A percentile compares a stretch with the other conserved stretches of the same genome.
Evolutionary conservation across 2,888 invertebrate genomes (phyloP).

Genomic region (Limnephilus auricula): DNA sequence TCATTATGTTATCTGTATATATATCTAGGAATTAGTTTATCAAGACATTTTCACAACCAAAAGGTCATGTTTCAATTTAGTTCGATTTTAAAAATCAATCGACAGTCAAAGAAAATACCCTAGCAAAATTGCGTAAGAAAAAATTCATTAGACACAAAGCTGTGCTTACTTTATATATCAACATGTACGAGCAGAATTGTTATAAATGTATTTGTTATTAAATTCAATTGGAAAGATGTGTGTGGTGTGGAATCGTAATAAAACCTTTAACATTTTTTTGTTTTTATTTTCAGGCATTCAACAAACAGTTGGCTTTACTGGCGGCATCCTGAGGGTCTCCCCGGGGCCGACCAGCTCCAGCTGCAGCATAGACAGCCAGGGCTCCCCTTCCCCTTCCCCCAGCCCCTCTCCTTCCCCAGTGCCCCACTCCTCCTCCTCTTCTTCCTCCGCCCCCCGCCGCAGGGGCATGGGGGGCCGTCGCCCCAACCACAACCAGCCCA

Average conservation of each 20-base stretch:
- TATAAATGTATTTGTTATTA: not conserved
- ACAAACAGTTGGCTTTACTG: conserved; percentile 67
- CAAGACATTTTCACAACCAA: not conserved
- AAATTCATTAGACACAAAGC: not conserved
- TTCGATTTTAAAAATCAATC: not conserved
- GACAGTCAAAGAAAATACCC: not conserved
- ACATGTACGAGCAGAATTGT: not conserved
- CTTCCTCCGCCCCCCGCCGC: conserved; percentile 76
- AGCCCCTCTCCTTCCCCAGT: conserved; percentile 75
- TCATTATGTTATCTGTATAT: not conserved
- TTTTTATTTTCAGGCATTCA: conserved; percentile 53
- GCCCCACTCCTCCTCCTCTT: conserved; percentile 70
- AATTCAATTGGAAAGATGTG: not conserved
- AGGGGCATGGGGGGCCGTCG: conserved; percentile 92
- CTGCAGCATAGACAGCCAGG: conserved; percentile 72
- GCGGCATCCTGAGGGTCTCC: conserved; percentile 76
- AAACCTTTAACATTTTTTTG: conserved; percentile 7
- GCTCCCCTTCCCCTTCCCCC: conserved; percentile 70
- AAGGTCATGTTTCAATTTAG: too few relatives aligned
- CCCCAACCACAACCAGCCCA: conserved; percentile 84
- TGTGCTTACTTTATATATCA: not conserved
- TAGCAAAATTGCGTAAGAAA: not conserved
- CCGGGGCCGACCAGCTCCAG: conserved; percentile 74
- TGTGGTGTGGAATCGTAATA: not conserved
- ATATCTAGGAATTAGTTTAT: not conserved